These are phyloP conservation scores for Pica pica DNA, from an alignment of 2,113 vertebrate species.

Conservation along the genomic window DNA sequence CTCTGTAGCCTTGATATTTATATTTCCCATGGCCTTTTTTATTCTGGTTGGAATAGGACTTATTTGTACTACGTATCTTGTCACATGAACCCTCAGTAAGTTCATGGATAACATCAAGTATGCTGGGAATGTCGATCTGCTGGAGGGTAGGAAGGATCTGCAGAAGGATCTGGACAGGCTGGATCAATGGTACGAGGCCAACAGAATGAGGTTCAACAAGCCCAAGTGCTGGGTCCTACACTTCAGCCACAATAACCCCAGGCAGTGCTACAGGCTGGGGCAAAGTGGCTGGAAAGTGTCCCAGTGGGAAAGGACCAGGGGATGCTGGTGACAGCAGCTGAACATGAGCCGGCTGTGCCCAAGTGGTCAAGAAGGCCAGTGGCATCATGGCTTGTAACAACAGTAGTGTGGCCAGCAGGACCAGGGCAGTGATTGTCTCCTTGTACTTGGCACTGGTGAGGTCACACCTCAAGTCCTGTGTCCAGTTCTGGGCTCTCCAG, in stretches of 20 bases:
- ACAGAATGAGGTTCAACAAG: background rate
- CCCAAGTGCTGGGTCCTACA: background rate
- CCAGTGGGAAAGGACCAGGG: background rate
- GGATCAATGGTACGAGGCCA: background rate
- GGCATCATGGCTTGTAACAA: background rate
- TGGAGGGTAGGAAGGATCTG: background rate
- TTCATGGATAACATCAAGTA: background rate
- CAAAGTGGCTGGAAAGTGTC: background rate
- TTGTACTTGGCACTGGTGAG: background rate
- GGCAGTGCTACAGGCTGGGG: background rate
- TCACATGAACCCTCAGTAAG: fast-evolving
- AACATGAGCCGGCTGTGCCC: background rate
- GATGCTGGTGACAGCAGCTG: background rate
- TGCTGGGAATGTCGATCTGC: background rate
- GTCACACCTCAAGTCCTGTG: background rate
- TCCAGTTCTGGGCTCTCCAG: background rate
- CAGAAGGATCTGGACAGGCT: background rate
- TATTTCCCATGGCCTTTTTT: background rate
- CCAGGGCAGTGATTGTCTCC: background rate
- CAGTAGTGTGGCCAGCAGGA: background rate
- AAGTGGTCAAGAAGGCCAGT: background rate
- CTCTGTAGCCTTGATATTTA: background rate
- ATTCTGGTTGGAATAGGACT: background rate
- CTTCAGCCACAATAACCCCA: background rate
- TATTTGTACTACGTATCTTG: background rate